Percentiles rank a stretch among this genome's conserved stretches.
Conservation (phyloP, 2,797 vertebrate species). For the Crypturellus tataupa region DNA sequence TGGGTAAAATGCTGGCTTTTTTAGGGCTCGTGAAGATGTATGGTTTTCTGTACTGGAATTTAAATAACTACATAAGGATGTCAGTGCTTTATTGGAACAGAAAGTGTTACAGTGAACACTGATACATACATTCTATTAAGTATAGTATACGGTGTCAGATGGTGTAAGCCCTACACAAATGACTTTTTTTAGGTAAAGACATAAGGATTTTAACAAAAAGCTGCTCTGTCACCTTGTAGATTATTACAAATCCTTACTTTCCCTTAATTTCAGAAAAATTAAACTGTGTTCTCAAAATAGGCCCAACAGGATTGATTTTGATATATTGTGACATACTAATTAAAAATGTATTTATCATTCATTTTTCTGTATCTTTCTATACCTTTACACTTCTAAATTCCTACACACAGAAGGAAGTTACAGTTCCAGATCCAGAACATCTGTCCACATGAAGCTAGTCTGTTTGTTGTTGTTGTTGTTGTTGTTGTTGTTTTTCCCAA, state of each 20-base stretch:
- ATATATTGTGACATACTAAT: neutral
- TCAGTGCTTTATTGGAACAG: neutral
- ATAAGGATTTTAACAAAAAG: neutral
- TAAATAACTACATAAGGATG: neutral
- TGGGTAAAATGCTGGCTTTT: neutral
- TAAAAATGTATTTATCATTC: neutral
- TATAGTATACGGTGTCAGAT: neutral
- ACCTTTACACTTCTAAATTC: neutral
- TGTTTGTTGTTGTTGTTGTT: neutral
- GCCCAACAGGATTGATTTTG: rapidly evolving
- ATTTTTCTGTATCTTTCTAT: neutral
- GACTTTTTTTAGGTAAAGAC: neutral
- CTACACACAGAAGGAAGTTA: constrained; percentile 25
- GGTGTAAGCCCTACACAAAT: neutral
- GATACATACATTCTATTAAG: neutral
- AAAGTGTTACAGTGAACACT: neutral
- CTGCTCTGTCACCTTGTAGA: neutral
- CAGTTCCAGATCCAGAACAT: constrained; percentile 1
- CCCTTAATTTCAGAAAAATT: neutral
- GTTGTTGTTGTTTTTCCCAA: neutral
- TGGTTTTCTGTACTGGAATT: neutral
- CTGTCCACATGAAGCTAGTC: neutral
- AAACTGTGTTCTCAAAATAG: rapidly evolving
- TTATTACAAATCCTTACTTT: neutral
- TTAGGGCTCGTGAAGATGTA: neutral